Evolutionary conservation across 2,797 vertebrate genomes (phyloP), one percentile per base, ranked within the genome.

Genomic region (Cossypha polioptera): DNA sequence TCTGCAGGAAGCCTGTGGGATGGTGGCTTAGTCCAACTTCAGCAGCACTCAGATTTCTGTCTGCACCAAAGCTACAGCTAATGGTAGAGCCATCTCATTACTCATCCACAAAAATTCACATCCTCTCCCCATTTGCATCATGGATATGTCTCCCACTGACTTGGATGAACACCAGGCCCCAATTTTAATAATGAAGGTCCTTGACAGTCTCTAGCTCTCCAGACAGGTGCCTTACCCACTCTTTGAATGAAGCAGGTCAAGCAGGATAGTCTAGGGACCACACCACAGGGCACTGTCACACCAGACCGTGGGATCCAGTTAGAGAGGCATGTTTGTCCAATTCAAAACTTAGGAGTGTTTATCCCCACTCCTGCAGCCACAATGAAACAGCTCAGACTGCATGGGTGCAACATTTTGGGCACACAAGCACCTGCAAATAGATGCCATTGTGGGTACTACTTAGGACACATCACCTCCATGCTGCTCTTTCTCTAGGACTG

Each of bases 371-470:
- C 22, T 0, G 5, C 29, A 67, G 71, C 55, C 38, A 26, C 40
- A 62, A 38, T 2, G 0, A 42, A 81, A 45, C 40, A 10, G 7
- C 55, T 75, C 69, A 51, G 43, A 47, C 18, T 12, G 4, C 54
- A 31, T 1, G 14, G 14, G 13, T 33, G 10, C 36, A 69, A 45
- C 2, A 4, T 36, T 59, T 5, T 38, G 57, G 57, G 72, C 38
- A 59, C 47, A 40, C 0, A 0, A 75, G 24, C 26, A 68, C 10
- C 50, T 31, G 36, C 13, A 29, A 8, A 42, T 1, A 48, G 13
- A 6, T 8, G 48, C 24, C 66, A 28, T 35, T 1, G 3, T 2
- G n/a, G 28, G 29, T 36, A 43, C 35, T 33, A 48, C 22, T 16
- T 7, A 33, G 43, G 66, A 72, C 17, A 22, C 33, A 24, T 43